phyloP scores from a whole-genome alignment of 1,140 invertebrate species.

The Drosophila subpulchrella region DNA sequence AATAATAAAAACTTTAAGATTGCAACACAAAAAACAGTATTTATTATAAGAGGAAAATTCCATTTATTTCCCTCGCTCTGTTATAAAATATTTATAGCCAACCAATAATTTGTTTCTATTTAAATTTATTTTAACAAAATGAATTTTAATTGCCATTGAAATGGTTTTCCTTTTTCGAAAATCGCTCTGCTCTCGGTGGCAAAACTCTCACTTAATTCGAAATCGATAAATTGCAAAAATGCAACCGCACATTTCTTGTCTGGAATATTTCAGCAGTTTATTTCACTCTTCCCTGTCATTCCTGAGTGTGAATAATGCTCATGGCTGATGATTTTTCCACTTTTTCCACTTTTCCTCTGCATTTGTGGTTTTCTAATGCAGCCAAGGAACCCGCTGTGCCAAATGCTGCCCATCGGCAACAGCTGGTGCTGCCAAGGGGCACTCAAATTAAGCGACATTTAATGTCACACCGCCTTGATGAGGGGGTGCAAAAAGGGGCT shows the following conservation, averaged over 20 bases:
- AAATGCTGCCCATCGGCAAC: constrained; percentile 36
- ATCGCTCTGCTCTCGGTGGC: background rate
- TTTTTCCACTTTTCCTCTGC: constrained; percentile 12
- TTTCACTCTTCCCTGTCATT: constrained; percentile 8
- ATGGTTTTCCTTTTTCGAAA: background rate
- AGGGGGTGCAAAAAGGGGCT: background rate
- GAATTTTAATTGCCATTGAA: background rate
- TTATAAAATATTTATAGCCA: background rate
- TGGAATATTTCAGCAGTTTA: constrained; percentile 26
- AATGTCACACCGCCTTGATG: constrained; percentile 43
- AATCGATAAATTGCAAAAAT: constrained; percentile 42
- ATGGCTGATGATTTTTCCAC: constrained; percentile 28
- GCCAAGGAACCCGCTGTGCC: constrained; percentile 14
- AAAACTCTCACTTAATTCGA: constrained; percentile 28
- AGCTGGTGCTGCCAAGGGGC: constrained; percentile 48
- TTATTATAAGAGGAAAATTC: background rate
- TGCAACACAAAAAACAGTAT: too few species aligned
- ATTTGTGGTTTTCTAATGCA: constrained; percentile 31
- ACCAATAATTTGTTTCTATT: background rate
- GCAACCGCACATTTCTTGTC: constrained; percentile 19
- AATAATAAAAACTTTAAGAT: too few species aligned
- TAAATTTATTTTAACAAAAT: background rate
- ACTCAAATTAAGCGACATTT: constrained; percentile 67
- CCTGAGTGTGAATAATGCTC: constrained; percentile 36
- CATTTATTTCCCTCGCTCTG: background rate